phyloP scores from a whole-genome alignment of 2,888 invertebrate genomes.

The Scaptomyza tumidula region DNA sequence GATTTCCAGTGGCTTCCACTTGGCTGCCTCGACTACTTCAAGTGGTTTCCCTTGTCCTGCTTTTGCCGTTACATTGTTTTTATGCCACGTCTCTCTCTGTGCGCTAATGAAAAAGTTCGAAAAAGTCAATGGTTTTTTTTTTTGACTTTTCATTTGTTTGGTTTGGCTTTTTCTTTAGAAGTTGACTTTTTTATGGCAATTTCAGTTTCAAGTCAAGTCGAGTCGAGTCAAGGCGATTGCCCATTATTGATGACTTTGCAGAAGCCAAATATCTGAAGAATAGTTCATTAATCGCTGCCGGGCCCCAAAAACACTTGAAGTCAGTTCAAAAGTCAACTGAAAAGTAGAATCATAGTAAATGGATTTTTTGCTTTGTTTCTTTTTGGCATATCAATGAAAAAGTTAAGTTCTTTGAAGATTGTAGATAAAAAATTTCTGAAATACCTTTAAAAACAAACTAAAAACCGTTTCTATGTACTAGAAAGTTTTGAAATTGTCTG shows the following conservation, averaged over 20 bases:
- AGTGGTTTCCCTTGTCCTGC: conserved; percentile 43
- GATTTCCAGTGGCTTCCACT: conserved; percentile 74
- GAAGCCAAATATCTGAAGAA: conserved; percentile 30
- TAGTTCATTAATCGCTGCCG: conserved; percentile 50
- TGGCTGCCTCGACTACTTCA: conserved; percentile 66
- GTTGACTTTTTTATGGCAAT: conserved; percentile 55
- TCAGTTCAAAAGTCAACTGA: not conserved
- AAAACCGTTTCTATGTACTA: not conserved
- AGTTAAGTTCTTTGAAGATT: not conserved
- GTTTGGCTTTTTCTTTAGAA: conserved; percentile 34
- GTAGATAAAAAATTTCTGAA: not conserved
- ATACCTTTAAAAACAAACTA: not conserved
- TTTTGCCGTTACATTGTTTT: conserved; percentile 63
- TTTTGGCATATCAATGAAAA: not conserved
- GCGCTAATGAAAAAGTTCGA: conserved; percentile 75
- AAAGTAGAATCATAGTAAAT: not conserved
- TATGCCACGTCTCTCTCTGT: conserved; percentile 41
- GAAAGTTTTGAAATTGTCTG: no score
- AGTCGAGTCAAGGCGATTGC: conserved; percentile 44
- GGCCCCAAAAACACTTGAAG: conserved; percentile 9
- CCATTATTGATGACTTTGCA: conserved; percentile 63
- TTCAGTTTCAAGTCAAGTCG: conserved; percentile 27
- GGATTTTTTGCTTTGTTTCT: not conserved
- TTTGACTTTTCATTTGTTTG: conserved; percentile 43
- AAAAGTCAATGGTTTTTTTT: conserved; percentile 72